Base-by-base conservation (phyloP, 2,888 invertebrate genomes). In the Cheilosia grossa region DNA sequence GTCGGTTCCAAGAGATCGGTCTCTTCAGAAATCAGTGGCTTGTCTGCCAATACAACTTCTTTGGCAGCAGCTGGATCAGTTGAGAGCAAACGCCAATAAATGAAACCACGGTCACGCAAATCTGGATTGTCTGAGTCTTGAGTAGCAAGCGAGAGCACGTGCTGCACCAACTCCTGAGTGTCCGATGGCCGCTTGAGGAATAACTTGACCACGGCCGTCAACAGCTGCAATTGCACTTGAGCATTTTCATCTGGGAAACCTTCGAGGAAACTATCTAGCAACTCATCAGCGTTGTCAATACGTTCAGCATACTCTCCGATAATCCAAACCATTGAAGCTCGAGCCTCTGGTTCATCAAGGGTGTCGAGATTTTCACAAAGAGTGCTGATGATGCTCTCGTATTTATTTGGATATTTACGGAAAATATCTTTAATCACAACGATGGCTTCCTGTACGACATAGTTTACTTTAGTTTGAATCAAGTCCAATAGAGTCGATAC, bases 11-110 rank as follows among this genome's bases (percentile, higher is more conserved):
- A 93, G 54, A 99, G 93, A 93, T 99, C 99, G 0, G 99, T 99
- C 93, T 99, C 99, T 92, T 99, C 99, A 0, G 98, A 98, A 91
- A 99, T 99, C 70, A 99, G 94, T 0, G 99, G 99, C 90, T 99
- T 99, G 92, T 99, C 99, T 0, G 99, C 99, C 58, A 99, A 93
- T 1, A 99, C 99, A 42, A 99, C 99, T 92, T 99, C 99, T 91
- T 99, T 99, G 24, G 99, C 99, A 0, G 99, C 99, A 5, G 98
- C 99, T 0, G 99, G 99, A 93, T 99, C 99, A 0, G 99, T 99
- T 44, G 99, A 99, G 40, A 99, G 93, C 69, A 99, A 94, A 56
- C 99, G 95, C 99, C 99, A 99, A 93, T 99, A 99, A 90, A 99
- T 99, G 92, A 99, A 99, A 58, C 99, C 99, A 87, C 99, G 96